phyloP scores from a whole-genome alignment of 2,113 vertebrate genomes.

The Hemibates koningsi region DNA sequence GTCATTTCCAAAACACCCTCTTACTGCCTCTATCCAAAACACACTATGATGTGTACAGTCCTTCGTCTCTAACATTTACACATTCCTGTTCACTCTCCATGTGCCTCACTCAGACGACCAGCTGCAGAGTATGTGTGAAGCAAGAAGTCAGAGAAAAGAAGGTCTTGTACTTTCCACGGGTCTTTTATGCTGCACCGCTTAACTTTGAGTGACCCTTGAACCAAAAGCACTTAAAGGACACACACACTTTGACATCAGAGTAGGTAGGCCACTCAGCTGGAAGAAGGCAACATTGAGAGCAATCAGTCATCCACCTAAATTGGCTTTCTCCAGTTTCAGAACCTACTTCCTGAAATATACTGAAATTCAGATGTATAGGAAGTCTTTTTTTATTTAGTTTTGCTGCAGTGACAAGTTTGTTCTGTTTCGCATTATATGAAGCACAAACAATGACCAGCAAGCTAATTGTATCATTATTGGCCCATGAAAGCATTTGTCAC shows the following conservation, averaged over 20 bases:
- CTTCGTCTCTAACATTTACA: neutral
- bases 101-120: neutral
- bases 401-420: neutral
- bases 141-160: neutral
- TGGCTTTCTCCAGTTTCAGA: neutral
- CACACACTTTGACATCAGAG: neutral
- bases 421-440: neutral
- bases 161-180: neutral
- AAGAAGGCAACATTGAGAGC: neutral
- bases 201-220: conserved; percentile 45
- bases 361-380: neutral
- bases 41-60: neutral
- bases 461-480: neutral
- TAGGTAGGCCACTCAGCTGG: neutral
- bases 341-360: neutral
- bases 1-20: conserved; percentile 21
- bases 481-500: neutral
- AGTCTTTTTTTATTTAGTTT: neutral
- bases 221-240: neutral
- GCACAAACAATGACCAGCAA: neutral
- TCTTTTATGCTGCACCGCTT: neutral
- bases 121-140: neutral
- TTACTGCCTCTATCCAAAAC: neutral
- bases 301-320: neutral
- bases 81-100: neutral